Conservation (phyloP, 2,888 invertebrate genomes). For the Smittia sp. region DNA sequence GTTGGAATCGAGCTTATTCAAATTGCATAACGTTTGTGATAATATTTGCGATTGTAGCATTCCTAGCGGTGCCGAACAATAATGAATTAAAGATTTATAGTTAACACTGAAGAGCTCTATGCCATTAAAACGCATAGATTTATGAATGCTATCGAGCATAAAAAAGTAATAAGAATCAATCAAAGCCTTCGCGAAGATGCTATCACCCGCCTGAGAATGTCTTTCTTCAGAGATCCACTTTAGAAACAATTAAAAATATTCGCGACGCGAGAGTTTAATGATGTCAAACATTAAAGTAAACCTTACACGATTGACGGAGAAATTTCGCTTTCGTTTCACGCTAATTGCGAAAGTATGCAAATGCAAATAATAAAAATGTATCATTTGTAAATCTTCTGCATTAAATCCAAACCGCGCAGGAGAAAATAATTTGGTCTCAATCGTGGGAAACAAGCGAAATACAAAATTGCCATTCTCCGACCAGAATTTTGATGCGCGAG, state of each 20-base stretch:
- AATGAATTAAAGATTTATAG: background rate
- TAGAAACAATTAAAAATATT: no score
- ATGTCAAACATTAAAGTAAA: no score
- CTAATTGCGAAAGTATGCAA: slow-evolving; percentile 25
- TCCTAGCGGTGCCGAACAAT: background rate
- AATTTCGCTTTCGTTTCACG: background rate
- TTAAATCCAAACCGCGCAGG: background rate
- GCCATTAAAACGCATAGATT: no score
- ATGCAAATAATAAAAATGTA: slow-evolving; percentile 21
- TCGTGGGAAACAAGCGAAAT: background rate
- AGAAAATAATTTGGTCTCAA: background rate
- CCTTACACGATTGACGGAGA: background rate
- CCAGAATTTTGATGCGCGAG: no score
- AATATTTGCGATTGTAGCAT: background rate
- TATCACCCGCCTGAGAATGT: no score
- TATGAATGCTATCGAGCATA: no score
- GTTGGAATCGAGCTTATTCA: background rate
- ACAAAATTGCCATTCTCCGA: background rate
- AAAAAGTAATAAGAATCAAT: no score
- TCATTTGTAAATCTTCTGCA: background rate
- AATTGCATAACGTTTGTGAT: background rate
- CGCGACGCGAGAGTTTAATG: no score
- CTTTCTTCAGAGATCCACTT: no score
- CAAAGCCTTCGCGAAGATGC: no score
- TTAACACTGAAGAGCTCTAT: background rate